Evolutionary conservation across 2,113 vertebrate genomes (phyloP), one percentile per base, ranked within the genome.

Genomic region (Hemibates koningsi): DNA sequence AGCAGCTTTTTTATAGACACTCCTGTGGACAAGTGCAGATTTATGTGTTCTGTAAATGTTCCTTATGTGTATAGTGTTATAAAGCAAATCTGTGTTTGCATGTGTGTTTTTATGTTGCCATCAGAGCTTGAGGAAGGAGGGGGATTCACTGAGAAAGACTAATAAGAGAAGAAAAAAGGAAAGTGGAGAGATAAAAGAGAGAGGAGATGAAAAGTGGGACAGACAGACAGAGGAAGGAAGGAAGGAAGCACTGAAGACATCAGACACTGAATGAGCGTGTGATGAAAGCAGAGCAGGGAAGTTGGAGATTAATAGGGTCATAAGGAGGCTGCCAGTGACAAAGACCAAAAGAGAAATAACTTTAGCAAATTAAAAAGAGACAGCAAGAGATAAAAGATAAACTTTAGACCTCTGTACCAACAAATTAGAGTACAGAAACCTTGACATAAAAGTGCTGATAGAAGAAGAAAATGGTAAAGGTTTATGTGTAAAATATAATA

Each of bases 121-220:
- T 61, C 29, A 21, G 76, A 84, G 66, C 80, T 90, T 82, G 73
- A 7, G 11, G 3, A 13, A 9, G 61, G 84, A 83, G 63, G 66
- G 50, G 53, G 83, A 82, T 84, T 43, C 13, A 16, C 6, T 24
- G 4, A 84, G 90, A 91, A 80, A 83, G 82, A 79, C 71, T 80
- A 92, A 90, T 88, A 19, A 54, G 83, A 86, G 43, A 4, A 76
- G 41, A 73, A 84, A 82, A 87, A 84, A 78, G 21, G 17, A 80
- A 86, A 84, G 80, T 57, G 36, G 8, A 17, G 17, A 86, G 91
- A 94, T 92, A 73, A 92, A 94, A 93, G 92, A 84, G 63, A 61
- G 6, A 43, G 16, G 34, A 68, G 63, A 82, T 71, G 84, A 89
- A 59, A 81, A 83, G 29, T 78, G 66, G 38, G 61, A 56, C 57